These are phyloP conservation scores for Nilaparvata lugens DNA, from an alignment of 1,140 invertebrate species.

Conservation along the genomic window DNA sequence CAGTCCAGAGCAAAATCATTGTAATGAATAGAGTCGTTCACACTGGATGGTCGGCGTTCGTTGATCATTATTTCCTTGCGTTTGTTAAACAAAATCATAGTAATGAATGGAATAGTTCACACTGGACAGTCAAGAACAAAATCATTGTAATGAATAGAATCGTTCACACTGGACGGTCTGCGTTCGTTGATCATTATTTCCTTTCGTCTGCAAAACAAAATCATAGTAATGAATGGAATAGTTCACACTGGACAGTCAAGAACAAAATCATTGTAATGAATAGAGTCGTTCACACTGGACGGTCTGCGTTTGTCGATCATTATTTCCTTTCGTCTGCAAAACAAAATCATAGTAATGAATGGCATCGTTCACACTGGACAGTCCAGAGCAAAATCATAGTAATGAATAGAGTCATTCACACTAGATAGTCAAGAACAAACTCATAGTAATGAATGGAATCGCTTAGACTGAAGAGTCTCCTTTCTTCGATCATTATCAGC, in stretches of 20 bases:
- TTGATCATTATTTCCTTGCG: constrained; percentile 52
- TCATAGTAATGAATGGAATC: too few species aligned
- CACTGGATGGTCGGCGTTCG: constrained; percentile 43
- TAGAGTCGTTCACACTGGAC: constrained; percentile 54
- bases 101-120: too few species aligned
- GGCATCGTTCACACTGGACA: too few species aligned
- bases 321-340: constrained; percentile 39
- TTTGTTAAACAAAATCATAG: constrained; percentile 17
- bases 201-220: constrained; percentile 18
- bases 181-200: constrained; percentile 54
- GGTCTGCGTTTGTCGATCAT: constrained; percentile 48
- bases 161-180: constrained; percentile 47
- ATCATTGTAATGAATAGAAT: constrained; percentile 66
- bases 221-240: too few species aligned
- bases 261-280: constrained; percentile 67
- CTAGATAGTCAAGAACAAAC: constrained; percentile 39
- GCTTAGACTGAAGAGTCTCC: too few species aligned
- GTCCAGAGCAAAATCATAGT: constrained; percentile 71
- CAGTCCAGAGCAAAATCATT: too few species aligned
- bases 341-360: too few species aligned
- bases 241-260: too few species aligned
- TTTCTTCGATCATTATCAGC: too few species aligned
- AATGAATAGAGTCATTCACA: constrained; percentile 56
- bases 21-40: constrained; percentile 58
- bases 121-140: too few species aligned